A percentile compares a stretch with the other conserved stretches of the same genome.
phyloP scores from a whole-genome alignment of 2,113 vertebrate genomes.

The Formicarius rufipectus region DNA sequence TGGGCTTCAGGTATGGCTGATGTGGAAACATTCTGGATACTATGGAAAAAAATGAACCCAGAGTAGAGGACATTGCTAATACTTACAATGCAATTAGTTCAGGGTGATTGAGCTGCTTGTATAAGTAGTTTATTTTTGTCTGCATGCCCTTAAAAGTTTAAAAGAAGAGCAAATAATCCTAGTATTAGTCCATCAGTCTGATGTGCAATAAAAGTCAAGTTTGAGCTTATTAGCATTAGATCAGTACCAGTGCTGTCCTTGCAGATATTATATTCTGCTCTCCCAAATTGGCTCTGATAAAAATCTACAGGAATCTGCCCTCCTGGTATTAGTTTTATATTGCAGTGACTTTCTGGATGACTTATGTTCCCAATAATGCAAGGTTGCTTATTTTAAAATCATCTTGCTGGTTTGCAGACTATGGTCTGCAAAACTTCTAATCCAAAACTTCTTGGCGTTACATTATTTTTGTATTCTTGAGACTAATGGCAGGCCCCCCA shows the following conservation, averaged over 20 bases:
- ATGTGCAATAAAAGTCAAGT: background rate
- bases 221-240: background rate
- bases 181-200: background rate
- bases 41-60: background rate
- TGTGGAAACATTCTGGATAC: background rate
- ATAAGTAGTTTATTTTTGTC: background rate
- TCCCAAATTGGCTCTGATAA: background rate
- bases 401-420: background rate
- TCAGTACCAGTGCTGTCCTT: background rate
- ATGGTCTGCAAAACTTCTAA: background rate
- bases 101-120: background rate
- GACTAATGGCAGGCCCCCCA: background rate
- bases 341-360: background rate
- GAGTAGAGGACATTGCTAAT: background rate
- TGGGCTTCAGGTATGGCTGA: background rate
- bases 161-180: background rate
- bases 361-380: background rate
- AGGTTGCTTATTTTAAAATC: background rate
- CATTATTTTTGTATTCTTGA: background rate
- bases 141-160: slow-evolving; percentile 24
- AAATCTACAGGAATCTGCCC: background rate
- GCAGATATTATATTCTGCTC: background rate
- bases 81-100: slow-evolving; percentile 5
- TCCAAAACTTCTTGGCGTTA: background rate
- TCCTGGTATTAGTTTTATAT: background rate